These are phyloP conservation scores for Felis catus DNA, from an alignment of 2,113 vertebrate genomes.

Conservation along the genomic window F.catus_Fca126_mat1.0 CM031416.1:120872001-120872500, in stretches of 20 bases:
- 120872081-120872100: background rate
- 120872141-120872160: background rate
- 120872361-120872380: background rate
- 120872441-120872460: background rate
- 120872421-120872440: background rate
- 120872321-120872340: background rate
- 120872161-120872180: background rate
- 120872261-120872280: background rate
- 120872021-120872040: background rate
- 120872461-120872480: background rate
- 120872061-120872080: background rate
- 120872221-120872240: background rate
- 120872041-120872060: constrained; percentile 3
- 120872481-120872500: background rate
- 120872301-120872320: background rate
- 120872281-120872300: background rate
- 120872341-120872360: background rate
- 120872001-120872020: background rate
- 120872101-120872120: background rate
- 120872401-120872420: background rate
- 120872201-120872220: background rate
- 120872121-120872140: background rate
- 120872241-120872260: background rate
- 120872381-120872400: background rate
- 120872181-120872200: background rate